Base-by-base conservation (phyloP, 35 echinoderm and acorn worm genomes). In the Heliocidaris tuberculata region DNA sequence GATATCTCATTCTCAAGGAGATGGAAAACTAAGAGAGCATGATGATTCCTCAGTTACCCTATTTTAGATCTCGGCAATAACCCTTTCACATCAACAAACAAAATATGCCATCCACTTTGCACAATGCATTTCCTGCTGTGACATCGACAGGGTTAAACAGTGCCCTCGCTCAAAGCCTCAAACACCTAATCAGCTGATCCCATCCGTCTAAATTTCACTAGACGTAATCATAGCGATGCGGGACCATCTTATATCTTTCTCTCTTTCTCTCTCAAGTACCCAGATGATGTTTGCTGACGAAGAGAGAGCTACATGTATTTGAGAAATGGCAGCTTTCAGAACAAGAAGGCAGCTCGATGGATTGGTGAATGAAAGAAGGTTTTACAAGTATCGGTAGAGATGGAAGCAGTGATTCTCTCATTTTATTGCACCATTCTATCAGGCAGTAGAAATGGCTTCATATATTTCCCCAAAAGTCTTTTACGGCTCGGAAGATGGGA, bases 81-180 rank as follows among this genome's bases (percentile, higher is more conserved):
- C n/a, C n/a, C n/a, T n/a, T n/a, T n/a, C n/a, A n/a, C n/a, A n/a
- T n/a, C n/a, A n/a, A n/a, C n/a, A n/a, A n/a, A 78, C 27, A 19
- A 27, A 21, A 78, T n/a, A 78, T 24, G 27, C 21, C 27, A 78
- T 78, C 27, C 21, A 19, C 65, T 78, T 56, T 78, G 19, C 27
- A 78, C 65, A 19, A 27, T 19, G 52, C 15, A 9, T 27, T 78
- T 78, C 65, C 65, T 24, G 27, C 19, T 7, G 7, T 19, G 6
- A 70, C 9, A 9, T n/a, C 71, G 86, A 60, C 50, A 60, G 88
- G 71, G n/a, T 92, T 49, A 92, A 54, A 60, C 15, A 92, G 88
- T 30, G 7, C 15, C 24, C 47, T 29, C 32, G 27, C 94, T 24
- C 4, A 9, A 11, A 94, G 30, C 19, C 19, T 24, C 19, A 90